These are phyloP conservation scores for Drosophila macrospina DNA, from an alignment of 2,888 invertebrate genomes.

Conservation along the genomic window DNA sequence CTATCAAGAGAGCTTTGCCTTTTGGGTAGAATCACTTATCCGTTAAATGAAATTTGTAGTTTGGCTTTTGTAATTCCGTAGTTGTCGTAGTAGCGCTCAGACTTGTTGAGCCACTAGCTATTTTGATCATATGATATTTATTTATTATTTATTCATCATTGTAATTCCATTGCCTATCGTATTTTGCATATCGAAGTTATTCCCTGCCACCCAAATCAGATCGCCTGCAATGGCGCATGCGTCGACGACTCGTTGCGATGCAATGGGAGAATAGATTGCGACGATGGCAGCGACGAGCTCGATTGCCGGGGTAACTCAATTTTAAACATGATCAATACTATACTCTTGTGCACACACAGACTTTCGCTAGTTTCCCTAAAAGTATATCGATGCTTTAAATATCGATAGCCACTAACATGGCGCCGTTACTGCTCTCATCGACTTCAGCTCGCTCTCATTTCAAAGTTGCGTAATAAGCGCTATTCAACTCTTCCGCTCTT, in stretches of 20 bases:
- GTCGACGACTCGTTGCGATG: conserved; percentile 86
- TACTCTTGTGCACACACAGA: conserved; percentile 1
- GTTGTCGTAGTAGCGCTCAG: not conserved
- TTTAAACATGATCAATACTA: conserved; percentile 1
- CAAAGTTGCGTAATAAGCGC: not conserved
- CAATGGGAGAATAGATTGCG: conserved; percentile 87
- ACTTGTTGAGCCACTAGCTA: not conserved
- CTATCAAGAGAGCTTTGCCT: conserved; percentile 4
- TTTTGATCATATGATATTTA: not conserved
- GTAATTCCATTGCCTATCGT: conserved; percentile 27
- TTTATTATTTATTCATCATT: no score
- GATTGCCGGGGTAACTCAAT: conserved; percentile 81
- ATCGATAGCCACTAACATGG: not conserved
- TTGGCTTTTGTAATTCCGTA: not conserved
- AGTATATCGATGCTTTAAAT: not conserved
- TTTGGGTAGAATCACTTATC: not conserved
- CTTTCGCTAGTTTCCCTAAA: conserved; percentile 3
- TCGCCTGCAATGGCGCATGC: conserved; percentile 86
- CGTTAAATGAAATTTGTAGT: conserved; percentile 3
- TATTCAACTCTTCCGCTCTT: not conserved
- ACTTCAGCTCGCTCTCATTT: not conserved
- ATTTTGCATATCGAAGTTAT: conserved; percentile 46
- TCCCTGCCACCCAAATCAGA: conserved; percentile 33
- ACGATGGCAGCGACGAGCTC: conserved; percentile 87
- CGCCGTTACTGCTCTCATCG: not conserved